phyloP scores from a whole-genome alignment of 2,888 invertebrate species.

The Heliconius cydno region DNA sequence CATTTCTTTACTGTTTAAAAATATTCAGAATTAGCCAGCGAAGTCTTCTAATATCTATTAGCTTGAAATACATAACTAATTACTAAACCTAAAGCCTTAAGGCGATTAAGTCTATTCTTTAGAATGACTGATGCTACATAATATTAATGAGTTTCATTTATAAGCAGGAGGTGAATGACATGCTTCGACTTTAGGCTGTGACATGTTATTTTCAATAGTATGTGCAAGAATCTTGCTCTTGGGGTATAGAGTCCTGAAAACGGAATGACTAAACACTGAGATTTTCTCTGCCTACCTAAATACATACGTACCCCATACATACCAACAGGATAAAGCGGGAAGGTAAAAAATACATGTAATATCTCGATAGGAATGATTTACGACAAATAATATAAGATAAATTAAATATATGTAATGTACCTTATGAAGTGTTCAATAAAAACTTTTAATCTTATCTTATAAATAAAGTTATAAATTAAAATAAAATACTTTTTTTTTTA shows the following conservation, averaged over 20 bases:
- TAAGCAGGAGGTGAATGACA: conserved; percentile 64
- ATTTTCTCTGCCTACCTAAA: too few species aligned
- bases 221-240: not conserved
- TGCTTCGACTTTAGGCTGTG: conserved; percentile 49
- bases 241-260: too few species aligned
- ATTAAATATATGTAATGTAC: too few species aligned
- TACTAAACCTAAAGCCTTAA: conserved; percentile 61
- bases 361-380: too few species aligned
- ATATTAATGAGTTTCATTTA: conserved; percentile 78
- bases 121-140: conserved; percentile 74
- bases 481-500: not conserved
- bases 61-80: conserved; percentile 60
- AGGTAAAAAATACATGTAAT: too few species aligned
- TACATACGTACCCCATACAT: too few species aligned
- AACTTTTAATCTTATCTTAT: not conserved
- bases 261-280: too few species aligned
- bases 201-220: not conserved
- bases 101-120: conserved; percentile 69
- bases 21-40: not conserved
- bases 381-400: too few species aligned
- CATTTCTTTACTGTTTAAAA: not conserved
- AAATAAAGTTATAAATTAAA: not conserved
- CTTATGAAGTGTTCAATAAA: too few species aligned
- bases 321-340: too few species aligned
- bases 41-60: not conserved